A percentile compares a stretch with the other conserved stretches of the same genome.
Conservation (phyloP, 92 coral and sea anemone species). For the Galaxea fascicularis region DNA sequence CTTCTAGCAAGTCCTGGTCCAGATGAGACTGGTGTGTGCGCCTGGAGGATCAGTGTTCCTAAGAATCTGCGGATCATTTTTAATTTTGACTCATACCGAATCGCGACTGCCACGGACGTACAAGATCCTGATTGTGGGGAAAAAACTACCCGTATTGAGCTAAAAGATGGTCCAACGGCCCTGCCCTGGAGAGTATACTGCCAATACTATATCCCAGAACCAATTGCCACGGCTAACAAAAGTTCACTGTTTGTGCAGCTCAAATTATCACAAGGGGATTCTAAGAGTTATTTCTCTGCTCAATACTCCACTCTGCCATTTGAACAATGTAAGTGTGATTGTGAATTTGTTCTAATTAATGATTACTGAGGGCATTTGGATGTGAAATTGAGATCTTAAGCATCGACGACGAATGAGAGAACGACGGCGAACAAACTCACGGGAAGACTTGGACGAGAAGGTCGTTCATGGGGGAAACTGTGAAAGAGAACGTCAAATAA, state of each 20-base stretch:
- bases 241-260: neutral
- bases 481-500: too few relatives aligned
- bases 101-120: neutral
- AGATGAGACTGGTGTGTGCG: slow-evolving; percentile 3
- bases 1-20: slow-evolving; percentile 3
- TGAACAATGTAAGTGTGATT: slow-evolving; percentile 17
- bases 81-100: neutral
- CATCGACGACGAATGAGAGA: too few relatives aligned
- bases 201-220: neutral
- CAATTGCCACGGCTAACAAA: slow-evolving; percentile 23
- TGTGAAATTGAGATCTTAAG: neutral
- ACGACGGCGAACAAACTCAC: too few relatives aligned
- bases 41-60: slow-evolving; percentile 14
- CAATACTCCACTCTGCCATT: slow-evolving; percentile 20
- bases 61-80: slow-evolving; percentile 16
- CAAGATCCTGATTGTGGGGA: neutral
- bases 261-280: neutral
- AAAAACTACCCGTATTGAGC: slow-evolving; percentile 8
- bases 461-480: too few relatives aligned
- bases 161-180: neutral
- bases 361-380: neutral
- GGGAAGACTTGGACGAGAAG: too few relatives aligned
- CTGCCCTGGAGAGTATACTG: slow-evolving; percentile 26
- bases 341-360: neutral
- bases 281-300: slow-evolving; percentile 24